Percentiles rank a stretch among this genome's conserved stretches.
Conservation (phyloP, 2,797 vertebrate genomes). For the Dendrocincla fuliginosa region DNA sequence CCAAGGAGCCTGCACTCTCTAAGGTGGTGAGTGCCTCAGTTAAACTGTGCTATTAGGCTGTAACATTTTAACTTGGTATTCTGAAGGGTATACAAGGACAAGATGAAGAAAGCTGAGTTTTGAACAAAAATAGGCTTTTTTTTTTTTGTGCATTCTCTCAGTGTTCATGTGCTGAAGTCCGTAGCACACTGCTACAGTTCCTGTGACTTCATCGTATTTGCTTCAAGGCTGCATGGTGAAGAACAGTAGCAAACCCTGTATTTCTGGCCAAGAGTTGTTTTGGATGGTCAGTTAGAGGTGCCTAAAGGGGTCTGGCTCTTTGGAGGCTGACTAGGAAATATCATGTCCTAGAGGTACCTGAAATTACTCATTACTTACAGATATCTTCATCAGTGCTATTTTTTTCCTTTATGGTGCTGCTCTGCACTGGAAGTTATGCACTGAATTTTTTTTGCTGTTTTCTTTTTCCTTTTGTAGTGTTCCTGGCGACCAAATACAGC, state of each 20-base stretch:
- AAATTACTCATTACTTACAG: background rate
- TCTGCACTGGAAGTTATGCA: background rate
- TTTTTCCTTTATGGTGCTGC: background rate
- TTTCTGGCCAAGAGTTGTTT: background rate
- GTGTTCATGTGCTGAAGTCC: background rate
- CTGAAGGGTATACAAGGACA: background rate
- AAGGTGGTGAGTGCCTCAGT: background rate
- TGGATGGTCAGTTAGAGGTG: background rate
- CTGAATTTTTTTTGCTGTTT: slow-evolving; percentile 1
- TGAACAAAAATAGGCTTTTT: background rate
- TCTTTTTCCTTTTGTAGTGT: slow-evolving; percentile 61
- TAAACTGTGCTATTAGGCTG: background rate
- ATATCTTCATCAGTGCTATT: background rate
- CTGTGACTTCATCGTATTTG: background rate
- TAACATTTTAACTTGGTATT: background rate
- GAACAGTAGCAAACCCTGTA: background rate
- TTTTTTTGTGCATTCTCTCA: background rate
- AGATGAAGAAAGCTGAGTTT: background rate
- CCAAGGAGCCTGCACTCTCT: background rate
- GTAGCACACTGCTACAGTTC: background rate
- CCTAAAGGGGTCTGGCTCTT: background rate
- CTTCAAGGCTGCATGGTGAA: background rate
- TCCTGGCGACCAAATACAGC: slow-evolving; percentile 86
- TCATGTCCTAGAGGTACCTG: background rate
- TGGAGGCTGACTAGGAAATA: background rate